Percentiles rank a stretch among this genome's conserved stretches.
Evolutionary conservation across 2,113 vertebrate species (phyloP).

Genomic region (Amphilophus citrinellus): DNA sequence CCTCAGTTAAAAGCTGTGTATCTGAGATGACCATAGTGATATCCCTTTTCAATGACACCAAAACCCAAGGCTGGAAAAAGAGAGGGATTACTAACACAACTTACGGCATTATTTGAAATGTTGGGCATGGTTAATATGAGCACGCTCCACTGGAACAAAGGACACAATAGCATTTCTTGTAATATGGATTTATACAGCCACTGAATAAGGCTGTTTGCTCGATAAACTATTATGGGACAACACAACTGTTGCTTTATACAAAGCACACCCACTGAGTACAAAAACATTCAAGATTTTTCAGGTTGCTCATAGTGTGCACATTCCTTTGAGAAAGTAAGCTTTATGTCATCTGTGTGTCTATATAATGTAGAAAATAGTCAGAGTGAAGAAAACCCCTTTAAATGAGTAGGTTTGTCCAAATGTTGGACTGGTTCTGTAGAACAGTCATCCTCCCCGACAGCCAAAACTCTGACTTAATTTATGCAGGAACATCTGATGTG

Average conservation of each 20-base stretch:
- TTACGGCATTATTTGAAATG: too few species aligned
- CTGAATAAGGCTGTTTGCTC: neutral
- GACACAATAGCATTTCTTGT: too few species aligned
- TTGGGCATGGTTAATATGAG: too few species aligned
- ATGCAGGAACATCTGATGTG: slow-evolving; percentile 32
- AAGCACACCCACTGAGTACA: too few species aligned
- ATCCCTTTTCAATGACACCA: too few species aligned
- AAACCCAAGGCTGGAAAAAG: too few species aligned
- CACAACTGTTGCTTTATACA: too few species aligned
- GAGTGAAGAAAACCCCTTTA: neutral
- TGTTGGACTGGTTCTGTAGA: neutral
- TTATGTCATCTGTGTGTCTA: too few species aligned
- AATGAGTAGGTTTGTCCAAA: neutral
- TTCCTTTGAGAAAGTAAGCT: neutral
- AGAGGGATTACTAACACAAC: too few species aligned
- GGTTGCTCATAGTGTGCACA: rapidly evolving
- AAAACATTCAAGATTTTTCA: rapidly evolving
- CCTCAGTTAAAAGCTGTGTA: too few species aligned
- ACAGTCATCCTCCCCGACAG: neutral
- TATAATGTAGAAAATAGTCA: neutral
- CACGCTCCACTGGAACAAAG: too few species aligned
- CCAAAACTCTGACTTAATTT: neutral
- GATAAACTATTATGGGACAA: neutral
- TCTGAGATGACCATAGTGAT: too few species aligned
- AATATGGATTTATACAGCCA: neutral